These are phyloP conservation scores for Tipula lateralis DNA, from an alignment of 2,888 invertebrate species.

Conservation along the genomic window DNA sequence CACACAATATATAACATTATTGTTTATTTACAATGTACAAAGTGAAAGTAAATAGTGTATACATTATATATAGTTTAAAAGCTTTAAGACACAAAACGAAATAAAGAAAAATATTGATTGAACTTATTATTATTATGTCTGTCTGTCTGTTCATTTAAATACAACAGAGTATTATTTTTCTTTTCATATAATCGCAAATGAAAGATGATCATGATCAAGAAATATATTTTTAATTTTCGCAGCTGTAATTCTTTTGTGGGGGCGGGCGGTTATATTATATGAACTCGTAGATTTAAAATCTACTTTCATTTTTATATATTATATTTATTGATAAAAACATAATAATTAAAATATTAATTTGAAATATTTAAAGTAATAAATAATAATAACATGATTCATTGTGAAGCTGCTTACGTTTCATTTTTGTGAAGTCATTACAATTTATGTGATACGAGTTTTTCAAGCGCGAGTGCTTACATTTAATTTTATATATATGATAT, in stretches of 20 bases:
- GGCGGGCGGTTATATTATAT: not conserved
- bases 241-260: not conserved
- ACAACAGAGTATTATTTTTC: not conserved
- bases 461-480: not conserved
- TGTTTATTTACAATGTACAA: not conserved
- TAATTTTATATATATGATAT: not conserved
- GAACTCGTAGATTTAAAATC: not conserved
- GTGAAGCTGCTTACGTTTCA: not conserved
- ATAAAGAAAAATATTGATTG: not conserved
- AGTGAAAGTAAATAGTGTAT: not conserved
- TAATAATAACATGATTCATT: not conserved
- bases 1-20: not conserved
- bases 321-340: not conserved
- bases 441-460: not conserved
- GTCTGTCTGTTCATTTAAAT: not conserved
- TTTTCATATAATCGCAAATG: not conserved
- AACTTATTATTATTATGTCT: not conserved
- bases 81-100: not conserved
- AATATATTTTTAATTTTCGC: not conserved
- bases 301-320: not conserved
- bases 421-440: not conserved
- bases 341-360: not conserved
- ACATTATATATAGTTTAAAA: not conserved
- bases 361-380: not conserved
- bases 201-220: conserved; percentile 1